A percentile compares a stretch with the other conserved stretches of the same genome.
Evolutionary conservation across 2,888 invertebrate genomes (phyloP).

Genomic region (Flabesymbios commensalis): DNA sequence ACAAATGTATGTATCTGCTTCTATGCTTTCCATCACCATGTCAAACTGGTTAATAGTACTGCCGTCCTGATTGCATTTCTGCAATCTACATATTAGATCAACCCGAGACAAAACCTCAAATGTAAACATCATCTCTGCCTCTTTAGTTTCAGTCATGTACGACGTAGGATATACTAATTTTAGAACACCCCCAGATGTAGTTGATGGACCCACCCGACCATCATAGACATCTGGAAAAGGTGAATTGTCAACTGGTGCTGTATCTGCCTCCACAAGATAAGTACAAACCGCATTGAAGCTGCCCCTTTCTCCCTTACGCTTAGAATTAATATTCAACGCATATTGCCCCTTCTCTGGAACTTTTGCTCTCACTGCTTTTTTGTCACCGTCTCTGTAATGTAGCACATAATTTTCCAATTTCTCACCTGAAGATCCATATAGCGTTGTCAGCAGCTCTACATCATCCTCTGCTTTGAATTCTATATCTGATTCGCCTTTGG

Average conservation of each 20-base stretch:
- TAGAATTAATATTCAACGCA: neutral
- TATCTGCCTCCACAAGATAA: neutral
- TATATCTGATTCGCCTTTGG: neutral
- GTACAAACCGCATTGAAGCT: neutral
- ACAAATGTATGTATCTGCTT: no score
- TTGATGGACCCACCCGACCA: neutral
- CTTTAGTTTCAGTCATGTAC: no score
- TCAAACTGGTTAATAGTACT: no score
- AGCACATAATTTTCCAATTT: no score
- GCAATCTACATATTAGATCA: no score
- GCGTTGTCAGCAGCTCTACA: neutral
- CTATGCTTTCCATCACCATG: no score
- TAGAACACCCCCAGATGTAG: no score
- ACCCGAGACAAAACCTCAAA: no score
- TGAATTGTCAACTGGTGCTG: neutral
- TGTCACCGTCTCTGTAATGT: no score
- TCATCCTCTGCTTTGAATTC: slow-evolving; percentile 1
- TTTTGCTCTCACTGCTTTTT: neutral
- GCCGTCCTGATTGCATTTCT: no score
- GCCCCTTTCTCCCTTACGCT: neutral
- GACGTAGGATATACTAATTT: no score
- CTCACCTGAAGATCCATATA: neutral
- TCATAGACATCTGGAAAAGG: neutral
- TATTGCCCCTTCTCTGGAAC: neutral
- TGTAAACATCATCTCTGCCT: no score